phyloP scores from a whole-genome alignment of 2,113 vertebrate genomes.

The Myotis davidii region DNA sequence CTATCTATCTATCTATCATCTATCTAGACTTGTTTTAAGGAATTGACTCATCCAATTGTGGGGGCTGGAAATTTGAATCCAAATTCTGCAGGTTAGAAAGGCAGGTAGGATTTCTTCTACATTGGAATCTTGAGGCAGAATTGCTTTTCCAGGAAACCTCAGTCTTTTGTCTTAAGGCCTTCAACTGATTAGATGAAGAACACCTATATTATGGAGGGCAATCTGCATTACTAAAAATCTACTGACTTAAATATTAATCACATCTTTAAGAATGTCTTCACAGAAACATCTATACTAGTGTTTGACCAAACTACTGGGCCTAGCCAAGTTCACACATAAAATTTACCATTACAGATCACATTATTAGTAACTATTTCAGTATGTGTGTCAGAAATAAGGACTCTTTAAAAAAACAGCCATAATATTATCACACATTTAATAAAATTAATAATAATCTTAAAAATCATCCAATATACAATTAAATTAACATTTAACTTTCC shows the following conservation, averaged over 20 bases:
- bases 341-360: not conserved
- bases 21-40: not conserved
- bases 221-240: not conserved
- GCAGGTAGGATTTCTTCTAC: not conserved
- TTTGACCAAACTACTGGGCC: not conserved
- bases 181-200: not conserved
- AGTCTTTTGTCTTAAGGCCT: not conserved
- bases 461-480: not conserved
- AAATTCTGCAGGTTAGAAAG: not conserved
- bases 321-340: not conserved
- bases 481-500: not conserved
- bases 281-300: not conserved
- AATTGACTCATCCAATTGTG: not conserved
- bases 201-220: not conserved
- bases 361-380: not conserved
- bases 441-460: constrained; percentile 17
- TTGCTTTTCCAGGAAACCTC: not conserved
- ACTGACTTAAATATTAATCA: not conserved
- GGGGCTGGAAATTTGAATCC: not conserved
- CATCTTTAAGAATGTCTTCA: not conserved
- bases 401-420: not conserved
- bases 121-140: not conserved
- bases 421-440: not conserved
- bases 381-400: not conserved
- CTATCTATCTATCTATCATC: not conserved